Conservation (phyloP, 1,140 invertebrate genomes). For the Calosoma granatense region DNA sequence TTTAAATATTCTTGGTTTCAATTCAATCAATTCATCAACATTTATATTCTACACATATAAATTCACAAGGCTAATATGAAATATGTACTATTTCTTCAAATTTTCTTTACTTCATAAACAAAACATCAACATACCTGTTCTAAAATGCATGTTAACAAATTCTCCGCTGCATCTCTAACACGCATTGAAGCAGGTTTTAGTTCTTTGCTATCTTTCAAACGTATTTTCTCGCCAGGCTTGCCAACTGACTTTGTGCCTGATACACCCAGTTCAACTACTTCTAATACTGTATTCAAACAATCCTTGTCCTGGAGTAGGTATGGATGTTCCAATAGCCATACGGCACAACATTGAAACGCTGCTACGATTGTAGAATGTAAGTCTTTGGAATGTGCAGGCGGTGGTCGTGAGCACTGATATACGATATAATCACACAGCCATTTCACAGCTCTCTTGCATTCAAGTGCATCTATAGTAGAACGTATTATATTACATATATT, state of each 20-base stretch:
- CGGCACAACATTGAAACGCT: slow-evolving; percentile 81
- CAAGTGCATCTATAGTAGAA: slow-evolving; percentile 56
- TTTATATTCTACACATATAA: not conserved
- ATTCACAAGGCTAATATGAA: too few relatives aligned
- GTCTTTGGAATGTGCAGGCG: slow-evolving; percentile 92
- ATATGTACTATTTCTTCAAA: too few relatives aligned
- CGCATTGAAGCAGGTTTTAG: slow-evolving; percentile 92
- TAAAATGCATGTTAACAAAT: slow-evolving; percentile 77
- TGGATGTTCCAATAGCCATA: slow-evolving; percentile 86
- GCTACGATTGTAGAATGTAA: slow-evolving; percentile 96
- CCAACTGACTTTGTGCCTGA: slow-evolving; percentile 85
- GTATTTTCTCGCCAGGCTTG: slow-evolving; percentile 79
- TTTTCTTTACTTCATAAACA: too few relatives aligned
- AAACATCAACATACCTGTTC: slow-evolving; percentile 62
- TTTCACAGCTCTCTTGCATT: slow-evolving; percentile 88
- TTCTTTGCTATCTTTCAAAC: slow-evolving; percentile 93
- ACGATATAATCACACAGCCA: slow-evolving; percentile 97
- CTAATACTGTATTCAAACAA: slow-evolving; percentile 83
- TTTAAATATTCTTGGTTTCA: not conserved
- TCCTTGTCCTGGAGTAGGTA: slow-evolving; percentile 84
- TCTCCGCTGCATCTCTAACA: slow-evolving; percentile 91
- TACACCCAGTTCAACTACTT: slow-evolving; percentile 95
- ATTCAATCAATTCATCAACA: not conserved
- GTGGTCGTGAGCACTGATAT: slow-evolving; percentile 90
- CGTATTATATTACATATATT: slow-evolving; percentile 14